These are phyloP conservation scores for Scaptomyza pallida DNA, from an alignment of 1,140 invertebrate species.

Conservation along the genomic window DNA sequence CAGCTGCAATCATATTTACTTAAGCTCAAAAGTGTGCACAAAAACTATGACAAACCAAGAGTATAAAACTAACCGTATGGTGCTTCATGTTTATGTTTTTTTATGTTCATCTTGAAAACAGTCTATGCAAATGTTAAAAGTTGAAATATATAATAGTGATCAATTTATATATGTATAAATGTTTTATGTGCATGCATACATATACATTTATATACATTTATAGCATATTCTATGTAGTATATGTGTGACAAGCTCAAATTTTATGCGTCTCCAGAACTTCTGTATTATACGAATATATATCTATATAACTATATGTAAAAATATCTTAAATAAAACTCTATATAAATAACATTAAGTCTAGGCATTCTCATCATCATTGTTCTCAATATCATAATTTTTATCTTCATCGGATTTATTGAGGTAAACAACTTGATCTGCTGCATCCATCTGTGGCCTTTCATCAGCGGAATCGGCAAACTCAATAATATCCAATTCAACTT, in stretches of 20 bases:
- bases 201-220: slow-evolving; percentile 46
- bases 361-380: no score
- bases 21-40: slow-evolving; percentile 66
- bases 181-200: slow-evolving; percentile 8
- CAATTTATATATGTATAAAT: no score
- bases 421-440: background rate
- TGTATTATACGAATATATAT: slow-evolving; percentile 63
- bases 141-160: slow-evolving; percentile 42
- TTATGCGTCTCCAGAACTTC: slow-evolving; percentile 45
- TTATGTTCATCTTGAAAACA: slow-evolving; percentile 14
- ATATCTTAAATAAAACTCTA: slow-evolving; percentile 51
- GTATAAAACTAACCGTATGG: slow-evolving; percentile 22
- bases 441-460: background rate
- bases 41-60: slow-evolving; percentile 49
- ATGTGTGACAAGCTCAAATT: slow-evolving; percentile 52
- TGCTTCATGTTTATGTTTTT: slow-evolving; percentile 40
- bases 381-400: no score
- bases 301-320: slow-evolving; percentile 50
- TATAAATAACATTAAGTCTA: slow-evolving; percentile 23
- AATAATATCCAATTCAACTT: background rate
- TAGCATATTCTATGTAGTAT: slow-evolving; percentile 6
- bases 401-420: no score
- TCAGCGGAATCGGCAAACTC: no score
- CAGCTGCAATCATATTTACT: slow-evolving; percentile 48
- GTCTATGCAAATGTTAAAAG: slow-evolving; percentile 32